These are phyloP conservation scores for Pangasius sanitwongsei DNA, from an alignment of 2,797 vertebrate species.

Conservation along the genomic window DNA sequence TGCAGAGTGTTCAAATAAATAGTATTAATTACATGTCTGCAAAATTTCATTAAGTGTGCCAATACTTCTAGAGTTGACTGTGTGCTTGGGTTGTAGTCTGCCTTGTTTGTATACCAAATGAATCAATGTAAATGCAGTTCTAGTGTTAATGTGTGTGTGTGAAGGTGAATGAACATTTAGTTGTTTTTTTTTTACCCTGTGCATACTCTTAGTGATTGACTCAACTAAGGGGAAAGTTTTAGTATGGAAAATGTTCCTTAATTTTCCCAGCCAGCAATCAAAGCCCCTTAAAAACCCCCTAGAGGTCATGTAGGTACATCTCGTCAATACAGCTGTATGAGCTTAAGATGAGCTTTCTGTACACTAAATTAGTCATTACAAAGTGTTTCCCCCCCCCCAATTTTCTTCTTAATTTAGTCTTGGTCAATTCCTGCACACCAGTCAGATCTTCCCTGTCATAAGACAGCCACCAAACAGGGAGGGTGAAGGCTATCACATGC, in stretches of 20 bases:
- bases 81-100: background rate
- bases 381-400: background rate
- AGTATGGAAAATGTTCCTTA: background rate
- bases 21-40: background rate
- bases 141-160: background rate
- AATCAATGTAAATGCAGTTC: background rate
- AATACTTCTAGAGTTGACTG: background rate
- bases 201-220: background rate
- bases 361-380: background rate
- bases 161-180: background rate
- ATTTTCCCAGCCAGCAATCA: background rate
- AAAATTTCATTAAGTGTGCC: background rate
- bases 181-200: background rate
- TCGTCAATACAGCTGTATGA: background rate
- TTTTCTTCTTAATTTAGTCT: background rate
- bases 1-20: background rate
- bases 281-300: background rate
- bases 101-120: background rate
- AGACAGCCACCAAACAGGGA: background rate
- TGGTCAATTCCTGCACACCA: background rate
- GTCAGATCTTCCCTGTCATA: background rate
- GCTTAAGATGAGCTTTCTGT: background rate
- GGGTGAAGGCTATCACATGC: background rate
- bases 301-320: background rate
- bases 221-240: background rate